Evolutionary conservation across 2,888 invertebrate genomes (phyloP).

Genomic region (Malthinus flaveolus): DNA sequence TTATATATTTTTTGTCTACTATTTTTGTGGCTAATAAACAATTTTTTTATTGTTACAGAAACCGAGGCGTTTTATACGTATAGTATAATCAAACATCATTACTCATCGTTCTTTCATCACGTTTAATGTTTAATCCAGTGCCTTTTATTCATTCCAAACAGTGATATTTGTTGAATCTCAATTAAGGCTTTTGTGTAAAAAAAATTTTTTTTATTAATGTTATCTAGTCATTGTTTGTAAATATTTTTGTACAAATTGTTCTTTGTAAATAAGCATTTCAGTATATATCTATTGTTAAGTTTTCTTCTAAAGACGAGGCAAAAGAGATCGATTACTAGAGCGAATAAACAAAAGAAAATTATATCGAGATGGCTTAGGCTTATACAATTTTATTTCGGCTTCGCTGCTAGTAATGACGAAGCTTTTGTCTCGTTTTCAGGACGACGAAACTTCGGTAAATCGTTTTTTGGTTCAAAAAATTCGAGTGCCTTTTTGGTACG

Average conservation of each 20-base stretch:
- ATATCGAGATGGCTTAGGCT: no score
- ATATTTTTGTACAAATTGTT: conserved; percentile 38
- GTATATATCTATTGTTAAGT: conserved; percentile 14
- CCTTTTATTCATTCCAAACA: conserved; percentile 49
- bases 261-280: conserved; percentile 23
- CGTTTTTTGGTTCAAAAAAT: conserved; percentile 1
- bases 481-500: conserved; percentile 15
- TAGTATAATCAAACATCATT: conserved; percentile 29
- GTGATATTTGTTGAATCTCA: conserved; percentile 45
- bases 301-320: conserved; percentile 1
- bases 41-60: conserved; percentile 38
- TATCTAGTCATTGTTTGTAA: conserved; percentile 51
- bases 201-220: conserved; percentile 42
- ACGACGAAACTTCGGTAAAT: no score
- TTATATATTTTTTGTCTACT: conserved; percentile 12
- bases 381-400: no score
- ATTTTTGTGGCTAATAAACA: conserved; percentile 18
- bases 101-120: conserved; percentile 30
- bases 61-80: conserved; percentile 33
- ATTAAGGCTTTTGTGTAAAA: conserved; percentile 41
- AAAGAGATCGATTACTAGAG: neutral
- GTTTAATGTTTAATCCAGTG: conserved; percentile 42
- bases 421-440: no score
- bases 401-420: no score
- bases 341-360: neutral